phyloP scores from a whole-genome alignment of 2,113 vertebrate genomes.

The Mustela lutreola region DNA sequence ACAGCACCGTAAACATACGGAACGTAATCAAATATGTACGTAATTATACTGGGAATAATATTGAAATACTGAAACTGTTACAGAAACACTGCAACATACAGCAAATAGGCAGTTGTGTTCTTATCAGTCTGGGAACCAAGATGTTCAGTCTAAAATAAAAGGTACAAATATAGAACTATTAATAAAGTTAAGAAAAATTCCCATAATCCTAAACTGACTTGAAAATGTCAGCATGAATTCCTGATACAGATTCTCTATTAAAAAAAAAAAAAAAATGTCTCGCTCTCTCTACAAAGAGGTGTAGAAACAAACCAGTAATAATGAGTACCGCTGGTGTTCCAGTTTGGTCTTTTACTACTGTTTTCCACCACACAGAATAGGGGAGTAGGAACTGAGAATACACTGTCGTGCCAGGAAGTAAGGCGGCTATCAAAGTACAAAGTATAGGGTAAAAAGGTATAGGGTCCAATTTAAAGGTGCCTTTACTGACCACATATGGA shows the following conservation, averaged over 20 bases:
- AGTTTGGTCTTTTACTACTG: not conserved
- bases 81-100: not conserved
- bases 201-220: not conserved
- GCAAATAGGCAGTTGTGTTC: not conserved
- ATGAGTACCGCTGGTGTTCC: not conserved
- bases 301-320: not conserved
- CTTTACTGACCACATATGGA: not conserved
- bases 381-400: too few relatives aligned
- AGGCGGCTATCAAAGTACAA: not conserved
- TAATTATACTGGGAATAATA: not conserved
- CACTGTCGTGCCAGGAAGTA: not conserved
- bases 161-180: not conserved
- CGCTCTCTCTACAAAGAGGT: not conserved
- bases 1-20: not conserved
- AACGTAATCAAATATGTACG: not conserved
- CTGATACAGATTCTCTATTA: not conserved
- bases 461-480: not conserved
- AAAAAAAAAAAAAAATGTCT: not conserved
- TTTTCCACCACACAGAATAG: too few relatives aligned
- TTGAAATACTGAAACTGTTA: not conserved
- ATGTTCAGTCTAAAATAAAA: not conserved
- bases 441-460: not conserved
- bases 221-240: not conserved
- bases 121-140: not conserved
- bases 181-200: not conserved